A percentile compares a stretch with the other conserved stretches of the same genome.
These are phyloP conservation scores for Poeciliopsis gracilis DNA, from an alignment of 2,797 vertebrate genomes.

Conservation along the genomic window DNA sequence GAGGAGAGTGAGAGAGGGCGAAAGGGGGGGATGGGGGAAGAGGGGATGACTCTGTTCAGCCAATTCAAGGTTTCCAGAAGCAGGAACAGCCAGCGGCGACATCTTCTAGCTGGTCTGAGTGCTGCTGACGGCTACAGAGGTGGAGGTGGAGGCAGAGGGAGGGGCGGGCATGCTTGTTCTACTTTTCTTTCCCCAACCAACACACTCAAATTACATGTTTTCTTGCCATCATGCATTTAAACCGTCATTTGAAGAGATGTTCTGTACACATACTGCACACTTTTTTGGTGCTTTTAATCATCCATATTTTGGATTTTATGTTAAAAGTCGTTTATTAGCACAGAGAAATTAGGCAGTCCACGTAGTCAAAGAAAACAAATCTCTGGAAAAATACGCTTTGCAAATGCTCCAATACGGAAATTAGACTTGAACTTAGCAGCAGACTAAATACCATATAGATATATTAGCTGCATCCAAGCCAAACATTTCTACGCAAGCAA, in stretches of 20 bases:
- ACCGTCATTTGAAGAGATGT: constrained; percentile 29
- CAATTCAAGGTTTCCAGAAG: constrained; percentile 81
- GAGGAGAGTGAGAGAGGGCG: constrained; percentile 66
- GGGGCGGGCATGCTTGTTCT: constrained; percentile 67
- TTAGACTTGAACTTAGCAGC: constrained; percentile 43
- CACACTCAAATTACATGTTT: neutral
- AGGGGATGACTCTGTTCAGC: constrained; percentile 74
- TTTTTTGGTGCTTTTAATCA: neutral
- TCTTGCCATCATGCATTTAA: constrained; percentile 13
- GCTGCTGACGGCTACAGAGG: constrained; percentile 54
- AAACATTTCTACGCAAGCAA: neutral
- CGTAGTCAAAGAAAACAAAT: constrained; percentile 20
- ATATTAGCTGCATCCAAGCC: neutral
- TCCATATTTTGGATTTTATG: neutral
- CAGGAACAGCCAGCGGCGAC: constrained; percentile 83
- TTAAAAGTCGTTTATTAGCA: neutral
- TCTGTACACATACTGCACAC: constrained; percentile 57
- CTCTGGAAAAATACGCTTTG: constrained; percentile 41
- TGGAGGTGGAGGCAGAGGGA: constrained; percentile 2
- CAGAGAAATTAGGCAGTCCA: constrained; percentile 19
- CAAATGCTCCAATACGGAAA: constrained; percentile 25
- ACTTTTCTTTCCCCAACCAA: constrained; percentile 12
- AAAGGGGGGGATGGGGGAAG: constrained; percentile 16
- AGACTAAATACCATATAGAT: constrained; percentile 32
- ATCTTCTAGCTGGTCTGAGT: constrained; percentile 66